phyloP scores from a whole-genome alignment of 2,888 invertebrate species.

The Drosophila robusta region DNA sequence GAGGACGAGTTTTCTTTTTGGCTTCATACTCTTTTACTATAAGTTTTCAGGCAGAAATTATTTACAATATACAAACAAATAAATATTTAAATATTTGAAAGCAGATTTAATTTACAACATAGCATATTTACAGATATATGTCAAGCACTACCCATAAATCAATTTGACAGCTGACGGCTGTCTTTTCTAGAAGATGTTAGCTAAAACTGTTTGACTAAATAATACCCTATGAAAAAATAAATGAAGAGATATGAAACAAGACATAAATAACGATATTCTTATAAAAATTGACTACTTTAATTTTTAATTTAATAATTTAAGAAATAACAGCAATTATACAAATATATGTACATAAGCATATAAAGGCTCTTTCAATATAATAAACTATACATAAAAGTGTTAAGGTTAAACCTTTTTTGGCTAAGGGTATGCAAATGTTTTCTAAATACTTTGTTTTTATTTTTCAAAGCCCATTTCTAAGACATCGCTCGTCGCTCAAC shows the following conservation, averaged over 20 bases:
- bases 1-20: background rate
- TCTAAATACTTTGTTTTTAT: conserved; percentile 3
- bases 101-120: conserved; percentile 70
- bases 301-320: too few relatives aligned
- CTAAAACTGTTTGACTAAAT: too few relatives aligned
- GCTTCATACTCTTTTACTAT: background rate
- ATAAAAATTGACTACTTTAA: too few relatives aligned
- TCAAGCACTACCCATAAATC: conserved; percentile 73
- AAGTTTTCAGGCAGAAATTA: background rate
- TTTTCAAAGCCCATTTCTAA: conserved; percentile 36
- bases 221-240: too few relatives aligned
- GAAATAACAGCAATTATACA: too few relatives aligned
- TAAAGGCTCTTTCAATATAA: too few relatives aligned
- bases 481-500: conserved; percentile 60
- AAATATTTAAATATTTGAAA: conserved; percentile 67
- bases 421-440: conserved; percentile 22
- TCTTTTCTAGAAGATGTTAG: conserved; percentile 22
- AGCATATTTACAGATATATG: conserved; percentile 63
- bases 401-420: background rate
- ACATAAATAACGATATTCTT: too few relatives aligned
- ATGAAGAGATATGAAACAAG: too few relatives aligned
- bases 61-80: conserved; percentile 48
- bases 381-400: too few relatives aligned
- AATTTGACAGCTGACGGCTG: conserved; percentile 72
- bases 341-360: too few relatives aligned